phyloP scores from a whole-genome alignment of 2,888 invertebrate genomes.

The Pedicia rivosa region DNA sequence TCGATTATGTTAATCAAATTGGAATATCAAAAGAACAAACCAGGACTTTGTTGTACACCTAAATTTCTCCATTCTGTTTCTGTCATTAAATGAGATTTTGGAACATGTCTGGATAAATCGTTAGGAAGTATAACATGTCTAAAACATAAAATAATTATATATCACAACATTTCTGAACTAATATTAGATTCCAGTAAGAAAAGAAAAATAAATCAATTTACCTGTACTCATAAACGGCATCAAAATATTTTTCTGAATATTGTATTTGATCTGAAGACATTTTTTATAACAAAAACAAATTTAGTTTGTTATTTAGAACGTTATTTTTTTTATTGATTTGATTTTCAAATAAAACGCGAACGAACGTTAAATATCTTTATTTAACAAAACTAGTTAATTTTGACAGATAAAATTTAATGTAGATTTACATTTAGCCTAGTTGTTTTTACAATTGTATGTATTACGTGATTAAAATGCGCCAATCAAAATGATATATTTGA shows the following conservation, averaged over 20 bases:
- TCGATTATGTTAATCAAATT: no score
- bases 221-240: slow-evolving; percentile 81
- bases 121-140: slow-evolving; percentile 85
- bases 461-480: no score
- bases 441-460: no score
- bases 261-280: slow-evolving; percentile 74
- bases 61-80: slow-evolving; percentile 91
- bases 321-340: no score
- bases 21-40: no score
- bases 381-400: no score
- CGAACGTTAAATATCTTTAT: no score
- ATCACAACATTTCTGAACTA: neutral
- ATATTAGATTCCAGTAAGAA: neutral
- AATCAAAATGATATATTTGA: no score
- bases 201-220: slow-evolving; percentile 30
- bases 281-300: slow-evolving; percentile 6
- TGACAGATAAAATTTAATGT: no score
- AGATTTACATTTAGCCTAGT: no score
- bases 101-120: slow-evolving; percentile 70
- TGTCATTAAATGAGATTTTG: slow-evolving; percentile 80
- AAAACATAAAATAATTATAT: slow-evolving; percentile 9
- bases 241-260: slow-evolving; percentile 82
- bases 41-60: slow-evolving; percentile 87
- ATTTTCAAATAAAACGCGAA: no score
- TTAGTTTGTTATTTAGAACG: no score